A percentile compares a stretch with the other conserved stretches of the same genome.
Conservation (phyloP, 1,140 invertebrate genomes). For the Aphis gossypii region DNA sequence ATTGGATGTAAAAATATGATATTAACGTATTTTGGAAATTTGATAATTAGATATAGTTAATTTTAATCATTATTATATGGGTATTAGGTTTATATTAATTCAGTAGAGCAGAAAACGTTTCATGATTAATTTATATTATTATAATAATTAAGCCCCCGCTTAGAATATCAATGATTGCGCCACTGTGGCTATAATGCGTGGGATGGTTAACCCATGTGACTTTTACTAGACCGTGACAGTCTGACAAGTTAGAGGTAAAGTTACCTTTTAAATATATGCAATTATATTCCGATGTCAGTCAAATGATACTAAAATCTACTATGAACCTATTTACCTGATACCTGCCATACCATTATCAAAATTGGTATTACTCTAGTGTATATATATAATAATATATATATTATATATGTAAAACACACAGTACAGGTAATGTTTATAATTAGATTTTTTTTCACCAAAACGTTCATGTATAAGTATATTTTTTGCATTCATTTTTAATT, state of each 20-base stretch:
- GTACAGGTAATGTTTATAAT: not conserved
- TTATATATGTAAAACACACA: no score
- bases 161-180: not conserved
- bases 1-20: not conserved
- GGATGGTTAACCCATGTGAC: not conserved
- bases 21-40: not conserved
- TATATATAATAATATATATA: not conserved
- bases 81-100: not conserved
- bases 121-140: not conserved
- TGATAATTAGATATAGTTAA: not conserved
- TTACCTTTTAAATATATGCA: not conserved
- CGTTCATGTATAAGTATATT: not conserved
- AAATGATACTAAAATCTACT: not conserved
- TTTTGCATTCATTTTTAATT: not conserved
- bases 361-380: not conserved
- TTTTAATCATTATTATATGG: not conserved
- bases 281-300: not conserved
- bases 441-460: not conserved
- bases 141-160: not conserved
- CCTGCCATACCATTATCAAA: not conserved
- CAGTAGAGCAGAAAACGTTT: not conserved
- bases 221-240: not conserved
- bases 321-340: not conserved
- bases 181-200: not conserved
- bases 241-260: not conserved